These are phyloP conservation scores for Chloebia gouldiae DNA, from an alignment of 2,113 vertebrate species.

Conservation along the genomic window DNA sequence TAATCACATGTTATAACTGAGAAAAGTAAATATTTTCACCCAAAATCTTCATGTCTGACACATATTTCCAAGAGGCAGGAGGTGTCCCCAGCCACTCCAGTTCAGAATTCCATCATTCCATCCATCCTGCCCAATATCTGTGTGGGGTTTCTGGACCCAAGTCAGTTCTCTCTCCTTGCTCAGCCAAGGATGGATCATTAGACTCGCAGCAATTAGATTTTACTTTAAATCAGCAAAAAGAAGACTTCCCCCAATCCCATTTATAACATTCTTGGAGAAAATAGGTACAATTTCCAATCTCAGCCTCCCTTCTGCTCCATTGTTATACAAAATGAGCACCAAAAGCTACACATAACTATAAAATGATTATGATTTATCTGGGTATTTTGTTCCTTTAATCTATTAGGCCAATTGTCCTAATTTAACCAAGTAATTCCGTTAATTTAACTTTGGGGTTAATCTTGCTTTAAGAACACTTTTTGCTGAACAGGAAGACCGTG, in stretches of 20 bases:
- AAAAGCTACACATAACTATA: not conserved
- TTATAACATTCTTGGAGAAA: constrained; percentile 2
- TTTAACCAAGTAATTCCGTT: constrained; percentile 44
- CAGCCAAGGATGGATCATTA: not conserved
- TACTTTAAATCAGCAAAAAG: constrained; percentile 12
- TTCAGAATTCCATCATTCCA: not conserved
- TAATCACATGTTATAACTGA: fast-evolving
- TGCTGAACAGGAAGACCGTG: not conserved
- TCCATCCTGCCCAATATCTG: not conserved
- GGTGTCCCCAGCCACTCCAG: not conserved
- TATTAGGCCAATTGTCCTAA: constrained; percentile 33
- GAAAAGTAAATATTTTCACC: not conserved
- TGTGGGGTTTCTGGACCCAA: not conserved
- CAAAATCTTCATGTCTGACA: fast-evolving
- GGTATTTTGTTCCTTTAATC: constrained; percentile 32
- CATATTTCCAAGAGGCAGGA: fast-evolving
- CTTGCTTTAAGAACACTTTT: constrained; percentile 38
- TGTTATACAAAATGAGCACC: constrained; percentile 19
- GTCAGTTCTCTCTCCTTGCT: not conserved
- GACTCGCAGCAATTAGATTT: constrained; percentile 13
- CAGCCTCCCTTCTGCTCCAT: constrained; percentile 11
- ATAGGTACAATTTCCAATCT: not conserved
- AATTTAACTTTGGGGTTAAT: constrained; percentile 55
- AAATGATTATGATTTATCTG: constrained; percentile 43
- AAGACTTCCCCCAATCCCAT: constrained; percentile 25